These are phyloP conservation scores for Holothuria glaberrima DNA, from an alignment of 35 echinoderm and acorn worm species.

Conservation along the genomic window DNA sequence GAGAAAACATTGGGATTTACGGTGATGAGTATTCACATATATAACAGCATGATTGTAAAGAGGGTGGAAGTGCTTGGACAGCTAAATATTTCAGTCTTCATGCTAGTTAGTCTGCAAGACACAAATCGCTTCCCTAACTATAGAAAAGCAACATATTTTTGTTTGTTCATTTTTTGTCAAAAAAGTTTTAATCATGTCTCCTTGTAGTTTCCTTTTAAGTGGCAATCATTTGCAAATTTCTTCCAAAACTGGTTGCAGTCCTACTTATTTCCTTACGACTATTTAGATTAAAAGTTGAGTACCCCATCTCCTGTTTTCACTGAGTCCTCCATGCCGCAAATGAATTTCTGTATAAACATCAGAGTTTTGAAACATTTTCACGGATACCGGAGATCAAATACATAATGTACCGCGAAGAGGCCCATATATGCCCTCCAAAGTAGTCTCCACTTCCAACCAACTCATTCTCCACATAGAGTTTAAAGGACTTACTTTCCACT, in stretches of 20 bases:
- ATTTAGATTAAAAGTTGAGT: not conserved
- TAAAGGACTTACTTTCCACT: slow-evolving; percentile 9
- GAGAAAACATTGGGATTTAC: no score
- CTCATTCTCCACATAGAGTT: slow-evolving; percentile 10
- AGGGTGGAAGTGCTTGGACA: no score
- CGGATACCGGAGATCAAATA: no score
- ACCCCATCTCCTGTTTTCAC: not conserved
- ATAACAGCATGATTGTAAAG: not conserved
- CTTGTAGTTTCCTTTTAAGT: no score
- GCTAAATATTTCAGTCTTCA: no score
- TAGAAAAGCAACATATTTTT: slow-evolving; percentile 8
- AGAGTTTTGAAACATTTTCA: slow-evolving; percentile 15
- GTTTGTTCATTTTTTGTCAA: slow-evolving; percentile 14
- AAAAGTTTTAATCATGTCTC: slow-evolving; percentile 3
- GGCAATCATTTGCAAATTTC: no score
- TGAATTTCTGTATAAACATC: no score
- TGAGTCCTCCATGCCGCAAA: not conserved
- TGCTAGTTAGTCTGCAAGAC: no score
- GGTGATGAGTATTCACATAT: not conserved
- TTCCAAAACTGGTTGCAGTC: not conserved
- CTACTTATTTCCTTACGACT: not conserved
- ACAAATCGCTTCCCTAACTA: not conserved
- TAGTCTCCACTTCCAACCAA: not conserved
- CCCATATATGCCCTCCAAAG: slow-evolving; percentile 13
- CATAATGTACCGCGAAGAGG: not conserved